phyloP scores from a whole-genome alignment of 1,140 invertebrate species.

The Tetramorium parvispinum region DNA sequence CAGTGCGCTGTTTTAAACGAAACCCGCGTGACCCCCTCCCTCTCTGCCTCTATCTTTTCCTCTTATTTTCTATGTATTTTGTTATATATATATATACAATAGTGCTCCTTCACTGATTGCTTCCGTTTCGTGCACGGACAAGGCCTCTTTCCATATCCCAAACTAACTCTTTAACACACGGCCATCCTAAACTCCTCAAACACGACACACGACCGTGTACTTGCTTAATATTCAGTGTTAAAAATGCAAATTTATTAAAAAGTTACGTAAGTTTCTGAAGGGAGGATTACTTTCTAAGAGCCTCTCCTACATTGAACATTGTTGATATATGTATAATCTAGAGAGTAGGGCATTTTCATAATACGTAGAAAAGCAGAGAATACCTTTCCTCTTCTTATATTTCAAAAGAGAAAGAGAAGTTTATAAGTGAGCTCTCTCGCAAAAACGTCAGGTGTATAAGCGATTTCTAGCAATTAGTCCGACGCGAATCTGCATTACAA shows the following conservation, averaged over 20 bases:
- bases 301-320: not conserved
- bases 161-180: constrained; percentile 28
- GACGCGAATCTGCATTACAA: constrained; percentile 67
- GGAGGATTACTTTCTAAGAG: not conserved
- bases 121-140: constrained; percentile 50
- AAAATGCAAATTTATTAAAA: constrained; percentile 34
- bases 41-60: no score
- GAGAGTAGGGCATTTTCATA: not conserved
- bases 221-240: not conserved
- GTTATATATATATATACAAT: not conserved
- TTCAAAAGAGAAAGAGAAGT: not conserved
- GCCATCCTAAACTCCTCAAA: not conserved
- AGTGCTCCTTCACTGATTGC: constrained; percentile 31
- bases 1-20: constrained; percentile 37
- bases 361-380: not conserved
- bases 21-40: constrained; percentile 10
- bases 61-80: constrained; percentile 2
- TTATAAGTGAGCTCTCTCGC: not conserved
- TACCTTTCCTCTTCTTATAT: not conserved
- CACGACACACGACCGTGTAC: not conserved
- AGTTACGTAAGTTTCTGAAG: not conserved
- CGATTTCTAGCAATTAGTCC: constrained; percentile 55
- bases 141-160: not conserved
- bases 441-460: constrained; percentile 3
- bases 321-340: not conserved